These are phyloP conservation scores for Lampris incognitus DNA, from an alignment of 2,113 vertebrate species.

Conservation along the genomic window DNA sequence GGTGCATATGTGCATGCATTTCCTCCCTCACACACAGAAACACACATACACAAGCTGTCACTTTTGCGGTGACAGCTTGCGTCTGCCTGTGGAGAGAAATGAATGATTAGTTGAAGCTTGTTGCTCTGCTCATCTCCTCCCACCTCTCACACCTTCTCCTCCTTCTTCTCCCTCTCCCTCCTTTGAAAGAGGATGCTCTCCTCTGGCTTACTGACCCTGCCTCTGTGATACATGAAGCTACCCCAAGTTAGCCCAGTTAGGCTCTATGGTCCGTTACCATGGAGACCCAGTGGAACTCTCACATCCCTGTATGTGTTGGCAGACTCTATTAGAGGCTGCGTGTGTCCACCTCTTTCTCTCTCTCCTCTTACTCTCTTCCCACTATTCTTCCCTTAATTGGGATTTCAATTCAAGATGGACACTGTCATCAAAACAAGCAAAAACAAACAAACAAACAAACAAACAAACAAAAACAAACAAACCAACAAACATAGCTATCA, in stretches of 20 bases:
- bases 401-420: neutral
- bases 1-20: conserved; percentile 33
- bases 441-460: neutral
- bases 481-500: neutral
- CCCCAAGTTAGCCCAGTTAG: conserved; percentile 9
- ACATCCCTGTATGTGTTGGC: neutral
- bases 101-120: conserved; percentile 43
- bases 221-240: conserved; percentile 19
- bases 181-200: conserved; percentile 26
- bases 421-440: neutral
- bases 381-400: neutral
- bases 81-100: conserved; percentile 50
- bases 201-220: conserved; percentile 1
- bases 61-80: conserved; percentile 37
- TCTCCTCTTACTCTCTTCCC: neutral
- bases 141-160: neutral
- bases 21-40: conserved; percentile 17
- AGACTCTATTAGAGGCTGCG: conserved; percentile 20
- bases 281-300: conserved; percentile 7
- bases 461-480: neutral
- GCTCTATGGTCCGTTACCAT: neutral
- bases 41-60: conserved; percentile 9
- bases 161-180: neutral
- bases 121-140: conserved; percentile 17
- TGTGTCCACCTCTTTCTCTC: neutral